Percentiles rank a stretch among this genome's conserved stretches.
Evolutionary conservation across 2,888 invertebrate species (phyloP).

Genomic region (Herminia tarsipennalis): DNA sequence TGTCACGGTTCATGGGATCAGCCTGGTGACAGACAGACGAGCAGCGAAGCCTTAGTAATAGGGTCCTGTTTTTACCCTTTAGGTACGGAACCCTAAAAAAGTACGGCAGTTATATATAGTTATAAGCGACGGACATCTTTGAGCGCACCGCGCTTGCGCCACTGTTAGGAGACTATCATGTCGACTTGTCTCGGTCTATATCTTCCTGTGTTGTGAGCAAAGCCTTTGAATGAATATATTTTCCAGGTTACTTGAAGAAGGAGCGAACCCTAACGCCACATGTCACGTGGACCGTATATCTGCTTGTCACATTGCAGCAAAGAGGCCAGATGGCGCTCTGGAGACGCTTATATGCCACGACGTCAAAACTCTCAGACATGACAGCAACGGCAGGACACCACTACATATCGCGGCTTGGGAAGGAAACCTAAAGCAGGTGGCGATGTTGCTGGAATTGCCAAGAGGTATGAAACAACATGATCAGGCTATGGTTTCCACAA

Average conservation of each 20-base stretch:
- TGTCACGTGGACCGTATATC: conserved; percentile 42
- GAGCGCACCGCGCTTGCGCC: no score
- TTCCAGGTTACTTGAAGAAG: conserved; percentile 46
- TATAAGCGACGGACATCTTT: no score
- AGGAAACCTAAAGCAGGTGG: conserved; percentile 56
- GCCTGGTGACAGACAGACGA: no score
- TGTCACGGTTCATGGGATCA: no score
- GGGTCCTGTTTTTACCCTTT: no score
- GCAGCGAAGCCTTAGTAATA: no score
- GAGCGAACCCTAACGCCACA: conserved; percentile 48
- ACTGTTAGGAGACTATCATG: no score
- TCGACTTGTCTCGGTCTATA: no score
- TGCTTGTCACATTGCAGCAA: conserved; percentile 62
- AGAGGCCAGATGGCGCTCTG: conserved; percentile 57
- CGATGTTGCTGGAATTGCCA: conserved; percentile 48
- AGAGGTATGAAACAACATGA: conserved; percentile 35
- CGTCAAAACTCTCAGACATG: conserved; percentile 51
- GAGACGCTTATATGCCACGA: conserved; percentile 53
- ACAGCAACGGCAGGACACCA: conserved; percentile 65
- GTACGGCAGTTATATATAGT: not conserved
- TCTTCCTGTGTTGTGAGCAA: not conserved
- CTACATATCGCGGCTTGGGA: conserved; percentile 68
- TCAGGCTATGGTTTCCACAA: not conserved
- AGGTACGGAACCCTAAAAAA: no score
- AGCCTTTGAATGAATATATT: not conserved